Conservation (phyloP, 2,797 vertebrate genomes). For the Sebastes trivittatus region DNA sequence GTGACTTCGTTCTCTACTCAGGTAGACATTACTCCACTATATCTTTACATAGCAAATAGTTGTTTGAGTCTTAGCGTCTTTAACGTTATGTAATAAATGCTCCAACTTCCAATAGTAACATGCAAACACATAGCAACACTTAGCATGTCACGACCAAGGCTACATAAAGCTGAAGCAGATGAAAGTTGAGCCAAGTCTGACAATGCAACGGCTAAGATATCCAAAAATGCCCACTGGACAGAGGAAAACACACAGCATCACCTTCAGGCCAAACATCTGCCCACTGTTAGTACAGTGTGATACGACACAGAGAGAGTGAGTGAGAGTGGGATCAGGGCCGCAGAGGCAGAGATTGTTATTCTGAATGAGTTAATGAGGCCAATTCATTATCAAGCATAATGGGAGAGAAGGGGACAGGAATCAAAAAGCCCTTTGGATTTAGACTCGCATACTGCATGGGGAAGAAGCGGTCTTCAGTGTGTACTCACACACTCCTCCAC, state of each 20-base stretch:
- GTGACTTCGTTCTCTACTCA: no score
- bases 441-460: background rate
- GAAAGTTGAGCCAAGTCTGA: background rate
- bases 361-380: slow-evolving; percentile 57
- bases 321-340: background rate
- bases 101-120: background rate
- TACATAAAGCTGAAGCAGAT: background rate
- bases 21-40: no score
- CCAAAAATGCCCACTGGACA: background rate
- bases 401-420: background rate
- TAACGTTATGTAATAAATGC: background rate
- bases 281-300: background rate
- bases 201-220: background rate
- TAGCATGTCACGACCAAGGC: background rate
- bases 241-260: background rate
- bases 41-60: no score
- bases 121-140: background rate
- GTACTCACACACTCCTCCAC: slow-evolving; percentile 26
- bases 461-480: slow-evolving; percentile 4
- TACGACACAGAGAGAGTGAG: background rate
- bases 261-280: background rate
- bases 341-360: slow-evolving; percentile 15
- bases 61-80: no score
- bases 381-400: slow-evolving; percentile 41
- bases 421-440: slow-evolving; percentile 5